Conservation (phyloP, 2,113 vertebrate species). For the Neogale vison region DNA sequence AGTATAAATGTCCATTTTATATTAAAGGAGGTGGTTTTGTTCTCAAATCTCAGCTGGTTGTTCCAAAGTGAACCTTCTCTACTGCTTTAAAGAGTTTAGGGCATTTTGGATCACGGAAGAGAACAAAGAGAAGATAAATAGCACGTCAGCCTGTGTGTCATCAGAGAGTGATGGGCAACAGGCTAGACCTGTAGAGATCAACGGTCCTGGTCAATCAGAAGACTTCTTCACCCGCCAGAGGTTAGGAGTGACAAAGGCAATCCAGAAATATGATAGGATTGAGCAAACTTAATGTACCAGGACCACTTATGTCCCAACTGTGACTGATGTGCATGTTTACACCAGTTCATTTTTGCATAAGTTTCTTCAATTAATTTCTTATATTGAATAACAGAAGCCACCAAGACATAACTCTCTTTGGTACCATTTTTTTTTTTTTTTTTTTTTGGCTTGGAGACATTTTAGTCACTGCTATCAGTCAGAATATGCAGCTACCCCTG, state of each 20-base stretch:
- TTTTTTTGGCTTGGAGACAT: fast-evolving
- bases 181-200: not conserved
- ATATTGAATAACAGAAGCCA: not conserved
- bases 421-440: not conserved
- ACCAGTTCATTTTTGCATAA: not conserved
- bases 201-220: not conserved
- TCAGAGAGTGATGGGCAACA: not conserved
- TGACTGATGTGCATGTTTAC: not conserved
- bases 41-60: not conserved
- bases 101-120: not conserved
- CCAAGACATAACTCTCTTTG: fast-evolving
- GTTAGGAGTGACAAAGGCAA: not conserved
- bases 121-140: not conserved
- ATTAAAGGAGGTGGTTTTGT: not conserved
- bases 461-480: not conserved
- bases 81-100: not conserved
- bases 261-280: not conserved
- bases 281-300: not conserved
- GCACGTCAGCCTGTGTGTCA: no score
- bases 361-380: not conserved
- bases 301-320: not conserved
- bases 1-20: not conserved
- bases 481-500: not conserved
- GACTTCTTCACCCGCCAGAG: no score
- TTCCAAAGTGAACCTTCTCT: not conserved